Conservation (phyloP, 2,888 invertebrate genomes). For the Digitonthophagus gazella region DNA sequence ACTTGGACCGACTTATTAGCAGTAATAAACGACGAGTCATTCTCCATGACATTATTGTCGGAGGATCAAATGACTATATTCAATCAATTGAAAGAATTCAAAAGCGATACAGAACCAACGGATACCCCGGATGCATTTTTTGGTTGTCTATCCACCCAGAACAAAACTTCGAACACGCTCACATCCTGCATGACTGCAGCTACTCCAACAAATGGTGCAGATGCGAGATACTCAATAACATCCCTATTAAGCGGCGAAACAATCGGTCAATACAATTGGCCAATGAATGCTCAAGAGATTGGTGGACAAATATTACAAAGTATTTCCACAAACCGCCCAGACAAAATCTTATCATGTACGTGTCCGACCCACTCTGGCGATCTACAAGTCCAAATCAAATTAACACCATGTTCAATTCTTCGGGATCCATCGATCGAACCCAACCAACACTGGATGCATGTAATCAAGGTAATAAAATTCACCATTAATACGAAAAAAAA, state of each 20-base stretch:
- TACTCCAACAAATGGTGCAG: constrained; percentile 7
- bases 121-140: constrained; percentile 1
- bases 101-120: not conserved
- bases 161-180: not conserved
- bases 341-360: not conserved
- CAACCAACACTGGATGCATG: not conserved
- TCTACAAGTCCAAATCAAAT: not conserved
- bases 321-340: constrained; percentile 7
- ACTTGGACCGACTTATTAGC: not conserved
- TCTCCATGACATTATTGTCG: constrained; percentile 1
- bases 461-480: constrained; percentile 1
- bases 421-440: not conserved
- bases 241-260: constrained; percentile 1
- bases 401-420: not conserved
- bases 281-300: not conserved
- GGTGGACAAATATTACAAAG: not conserved
- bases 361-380: not conserved
- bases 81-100: not conserved
- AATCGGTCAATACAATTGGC: not conserved
- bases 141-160: not conserved
- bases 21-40: not conserved
- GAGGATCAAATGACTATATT: not conserved
- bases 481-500: not conserved
- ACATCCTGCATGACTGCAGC: constrained; percentile 1
- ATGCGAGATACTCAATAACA: not conserved